These are phyloP conservation scores for Knipowitschia caucasica DNA, from an alignment of 2,797 vertebrate genomes.

Conservation along the genomic window DNA sequence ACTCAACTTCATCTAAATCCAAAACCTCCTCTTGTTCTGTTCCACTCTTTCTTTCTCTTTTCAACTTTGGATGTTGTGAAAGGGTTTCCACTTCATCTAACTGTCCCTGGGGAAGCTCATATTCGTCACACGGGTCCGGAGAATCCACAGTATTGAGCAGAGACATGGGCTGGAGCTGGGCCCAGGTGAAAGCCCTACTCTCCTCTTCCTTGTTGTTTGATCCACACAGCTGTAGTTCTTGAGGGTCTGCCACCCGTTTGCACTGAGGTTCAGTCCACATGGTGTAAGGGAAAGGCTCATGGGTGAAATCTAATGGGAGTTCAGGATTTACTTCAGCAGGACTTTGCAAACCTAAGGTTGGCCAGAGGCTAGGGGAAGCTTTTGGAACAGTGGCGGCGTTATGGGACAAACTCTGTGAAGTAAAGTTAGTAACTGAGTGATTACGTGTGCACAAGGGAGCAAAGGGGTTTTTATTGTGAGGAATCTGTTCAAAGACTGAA, in stretches of 20 bases:
- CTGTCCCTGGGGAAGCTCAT: slow-evolving; percentile 52
- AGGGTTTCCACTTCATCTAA: slow-evolving; percentile 38
- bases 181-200: slow-evolving; percentile 68
- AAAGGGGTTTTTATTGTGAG: slow-evolving; percentile 21
- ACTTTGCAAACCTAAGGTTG: slow-evolving; percentile 69
- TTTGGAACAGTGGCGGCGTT: slow-evolving; percentile 53
- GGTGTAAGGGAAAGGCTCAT: slow-evolving; percentile 68
- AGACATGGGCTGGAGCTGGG: slow-evolving; percentile 71
- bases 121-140: slow-evolving; percentile 57
- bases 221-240: slow-evolving; percentile 51
- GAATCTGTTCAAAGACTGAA: slow-evolving; percentile 19
- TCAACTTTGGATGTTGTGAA: slow-evolving; percentile 49
- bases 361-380: slow-evolving; percentile 72
- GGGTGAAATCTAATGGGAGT: slow-evolving; percentile 64
- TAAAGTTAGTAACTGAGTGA: slow-evolving; percentile 37
- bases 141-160: slow-evolving; percentile 52
- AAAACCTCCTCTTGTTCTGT: slow-evolving; percentile 41
- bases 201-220: slow-evolving; percentile 50
- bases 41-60: slow-evolving; percentile 36
- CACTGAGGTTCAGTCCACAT: slow-evolving; percentile 76
- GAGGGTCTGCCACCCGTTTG: slow-evolving; percentile 71
- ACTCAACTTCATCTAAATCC: slow-evolving; percentile 57
- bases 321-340: slow-evolving; percentile 73
- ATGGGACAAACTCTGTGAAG: slow-evolving; percentile 38
- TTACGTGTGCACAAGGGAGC: slow-evolving; percentile 29